Percentiles rank a stretch among this genome's conserved stretches.
Conservation (phyloP, 2,797 vertebrate species). For the Poliocrania exsul region DNA sequence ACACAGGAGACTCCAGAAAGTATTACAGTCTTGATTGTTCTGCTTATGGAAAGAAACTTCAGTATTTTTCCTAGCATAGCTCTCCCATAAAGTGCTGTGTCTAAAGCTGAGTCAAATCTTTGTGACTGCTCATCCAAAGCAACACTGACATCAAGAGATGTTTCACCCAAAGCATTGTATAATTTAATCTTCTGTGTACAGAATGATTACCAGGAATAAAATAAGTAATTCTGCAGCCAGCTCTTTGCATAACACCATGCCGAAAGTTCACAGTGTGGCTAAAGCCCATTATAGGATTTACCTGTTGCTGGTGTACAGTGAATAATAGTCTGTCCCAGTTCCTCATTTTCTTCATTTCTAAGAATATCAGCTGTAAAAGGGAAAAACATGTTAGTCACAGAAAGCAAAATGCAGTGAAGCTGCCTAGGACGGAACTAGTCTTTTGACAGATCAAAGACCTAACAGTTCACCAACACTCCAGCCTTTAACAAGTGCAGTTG, state of each 20-base stretch:
- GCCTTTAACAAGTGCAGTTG: neutral
- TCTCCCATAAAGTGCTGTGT: neutral
- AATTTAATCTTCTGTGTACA: neutral
- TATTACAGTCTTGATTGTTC: neutral
- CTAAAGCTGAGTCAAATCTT: neutral
- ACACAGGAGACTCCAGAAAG: neutral
- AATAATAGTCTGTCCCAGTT: constrained; percentile 86
- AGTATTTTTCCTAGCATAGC: neutral
- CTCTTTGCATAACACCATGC: neutral
- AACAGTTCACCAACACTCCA: neutral
- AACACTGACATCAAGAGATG: neutral
- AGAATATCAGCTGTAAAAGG: constrained; percentile 56
- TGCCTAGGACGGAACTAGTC: neutral
- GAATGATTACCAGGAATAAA: neutral
- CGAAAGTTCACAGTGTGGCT: neutral
- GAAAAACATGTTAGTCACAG: neutral
- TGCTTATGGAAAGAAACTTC: neutral
- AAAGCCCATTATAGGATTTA: constrained; percentile 51
- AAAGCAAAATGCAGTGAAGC: neutral
- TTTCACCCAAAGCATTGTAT: neutral
- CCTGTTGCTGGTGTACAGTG: constrained; percentile 95
- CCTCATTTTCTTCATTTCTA: constrained; percentile 79
- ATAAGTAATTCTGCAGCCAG: neutral
- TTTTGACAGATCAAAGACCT: neutral
- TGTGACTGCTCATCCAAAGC: neutral